Evolutionary conservation across 2,797 vertebrate species (phyloP).

Genomic region (Nyctalus aviator): DNA sequence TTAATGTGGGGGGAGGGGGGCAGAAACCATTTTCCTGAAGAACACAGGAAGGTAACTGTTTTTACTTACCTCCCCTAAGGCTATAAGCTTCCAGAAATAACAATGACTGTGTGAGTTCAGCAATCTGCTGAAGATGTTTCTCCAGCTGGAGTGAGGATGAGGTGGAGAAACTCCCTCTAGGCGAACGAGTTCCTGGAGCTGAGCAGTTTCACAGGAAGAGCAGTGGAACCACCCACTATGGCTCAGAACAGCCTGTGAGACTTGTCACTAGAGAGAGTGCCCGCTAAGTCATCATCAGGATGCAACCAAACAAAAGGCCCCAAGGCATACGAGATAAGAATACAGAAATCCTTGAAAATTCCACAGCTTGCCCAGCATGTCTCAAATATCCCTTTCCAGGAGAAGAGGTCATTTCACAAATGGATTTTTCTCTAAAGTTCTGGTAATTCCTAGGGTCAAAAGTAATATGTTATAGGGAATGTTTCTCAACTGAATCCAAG

Average conservation of each 20-base stretch:
- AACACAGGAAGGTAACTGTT: not conserved
- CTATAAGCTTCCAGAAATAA: slow-evolving; percentile 21
- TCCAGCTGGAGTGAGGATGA: not conserved
- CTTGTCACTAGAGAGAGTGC: not conserved
- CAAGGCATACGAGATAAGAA: not conserved
- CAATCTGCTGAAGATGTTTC: not conserved
- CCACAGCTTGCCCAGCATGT: not conserved
- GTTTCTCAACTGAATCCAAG: not conserved
- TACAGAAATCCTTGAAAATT: not conserved
- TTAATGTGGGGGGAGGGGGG: not conserved
- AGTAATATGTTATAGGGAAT: not conserved
- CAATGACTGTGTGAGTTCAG: not conserved
- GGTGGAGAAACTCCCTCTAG: not conserved
- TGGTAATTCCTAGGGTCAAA: not conserved
- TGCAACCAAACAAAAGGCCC: not conserved
- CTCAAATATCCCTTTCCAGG: not conserved
- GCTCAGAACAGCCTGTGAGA: not conserved
- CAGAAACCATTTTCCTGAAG: not conserved
- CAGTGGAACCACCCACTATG: not conserved
- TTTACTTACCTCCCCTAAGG: not conserved
- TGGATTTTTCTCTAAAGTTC: not conserved
- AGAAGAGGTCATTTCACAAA: not conserved
- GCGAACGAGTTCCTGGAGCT: not conserved
- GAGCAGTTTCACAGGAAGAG: not conserved
- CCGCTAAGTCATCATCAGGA: not conserved